Evolutionary conservation across 1,140 invertebrate species (phyloP).

Genomic region (Ceratina australensis): DNA sequence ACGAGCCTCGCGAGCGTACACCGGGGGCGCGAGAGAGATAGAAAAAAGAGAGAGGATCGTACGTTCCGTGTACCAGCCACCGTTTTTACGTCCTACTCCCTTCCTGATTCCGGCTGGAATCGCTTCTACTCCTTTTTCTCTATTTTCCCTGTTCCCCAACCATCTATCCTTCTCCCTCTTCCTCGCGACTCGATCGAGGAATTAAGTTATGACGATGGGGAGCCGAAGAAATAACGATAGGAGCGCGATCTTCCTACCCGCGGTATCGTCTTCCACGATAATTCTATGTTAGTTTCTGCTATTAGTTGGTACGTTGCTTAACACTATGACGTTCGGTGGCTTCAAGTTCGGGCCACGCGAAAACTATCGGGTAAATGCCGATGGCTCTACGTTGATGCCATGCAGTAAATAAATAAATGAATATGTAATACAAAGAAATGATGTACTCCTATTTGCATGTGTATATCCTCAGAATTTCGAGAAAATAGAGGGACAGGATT

Average conservation of each 20-base stretch:
- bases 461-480: too few relatives aligned
- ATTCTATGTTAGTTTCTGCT: too few relatives aligned
- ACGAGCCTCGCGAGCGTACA: constrained; percentile 63
- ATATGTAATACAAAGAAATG: too few relatives aligned
- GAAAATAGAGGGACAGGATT: too few relatives aligned
- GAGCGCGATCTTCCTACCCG: background rate
- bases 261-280: background rate
- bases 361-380: too few relatives aligned
- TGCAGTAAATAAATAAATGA: too few relatives aligned
- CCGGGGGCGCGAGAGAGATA: background rate
- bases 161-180: constrained; percentile 12
- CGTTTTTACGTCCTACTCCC: constrained; percentile 44
- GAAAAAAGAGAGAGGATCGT: constrained; percentile 5
- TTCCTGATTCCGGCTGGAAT: constrained; percentile 33
- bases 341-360: background rate
- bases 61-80: constrained; percentile 47
- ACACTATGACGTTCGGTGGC: too few relatives aligned
- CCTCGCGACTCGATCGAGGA: constrained; percentile 25
- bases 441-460: too few relatives aligned
- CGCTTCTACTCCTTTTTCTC: background rate
- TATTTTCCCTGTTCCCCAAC: background rate
- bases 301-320: too few relatives aligned
- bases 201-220: constrained; percentile 39
- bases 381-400: too few relatives aligned
- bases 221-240: constrained; percentile 37